Evolutionary conservation across 2,888 invertebrate species (phyloP).

Genomic region (Polyommatus icarus): DNA sequence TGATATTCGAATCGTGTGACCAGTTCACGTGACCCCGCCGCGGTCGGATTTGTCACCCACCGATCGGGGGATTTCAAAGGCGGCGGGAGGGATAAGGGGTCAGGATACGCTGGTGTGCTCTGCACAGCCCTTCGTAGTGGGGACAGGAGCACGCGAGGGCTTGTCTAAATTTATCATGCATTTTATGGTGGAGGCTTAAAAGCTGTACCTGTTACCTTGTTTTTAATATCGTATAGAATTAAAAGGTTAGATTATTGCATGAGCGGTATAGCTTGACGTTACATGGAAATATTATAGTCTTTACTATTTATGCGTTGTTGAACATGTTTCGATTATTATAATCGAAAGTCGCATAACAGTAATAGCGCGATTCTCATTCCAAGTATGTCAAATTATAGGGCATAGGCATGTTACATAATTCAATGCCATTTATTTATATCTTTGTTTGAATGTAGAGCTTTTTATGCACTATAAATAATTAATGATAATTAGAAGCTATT

Average conservation of each 20-base stretch:
- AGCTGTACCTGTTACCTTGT: constrained; percentile 53
- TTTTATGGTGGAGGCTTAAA: constrained; percentile 71
- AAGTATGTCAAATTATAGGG: background rate
- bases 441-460: background rate
- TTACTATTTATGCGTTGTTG: background rate
- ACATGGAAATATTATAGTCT: background rate
- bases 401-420: background rate
- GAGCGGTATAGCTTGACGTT: constrained; percentile 13
- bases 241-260: constrained; percentile 26
- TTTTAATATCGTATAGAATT: constrained; percentile 38
- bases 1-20: constrained; percentile 60
- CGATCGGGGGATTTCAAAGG: constrained; percentile 30
- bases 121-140: constrained; percentile 69
- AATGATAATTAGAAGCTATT: too few relatives aligned
- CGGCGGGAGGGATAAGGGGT: constrained; percentile 51
- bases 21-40: constrained; percentile 54
- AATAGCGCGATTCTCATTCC: background rate
- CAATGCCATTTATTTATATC: background rate
- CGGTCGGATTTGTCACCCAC: constrained; percentile 42
- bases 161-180: constrained; percentile 75
- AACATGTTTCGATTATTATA: background rate
- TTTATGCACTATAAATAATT: background rate
- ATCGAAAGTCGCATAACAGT: background rate
- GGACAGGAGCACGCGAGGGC: constrained; percentile 75
- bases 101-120: constrained; percentile 52